Conservation (phyloP, 2,113 vertebrate species). For the Hemiprocne comata region DNA sequence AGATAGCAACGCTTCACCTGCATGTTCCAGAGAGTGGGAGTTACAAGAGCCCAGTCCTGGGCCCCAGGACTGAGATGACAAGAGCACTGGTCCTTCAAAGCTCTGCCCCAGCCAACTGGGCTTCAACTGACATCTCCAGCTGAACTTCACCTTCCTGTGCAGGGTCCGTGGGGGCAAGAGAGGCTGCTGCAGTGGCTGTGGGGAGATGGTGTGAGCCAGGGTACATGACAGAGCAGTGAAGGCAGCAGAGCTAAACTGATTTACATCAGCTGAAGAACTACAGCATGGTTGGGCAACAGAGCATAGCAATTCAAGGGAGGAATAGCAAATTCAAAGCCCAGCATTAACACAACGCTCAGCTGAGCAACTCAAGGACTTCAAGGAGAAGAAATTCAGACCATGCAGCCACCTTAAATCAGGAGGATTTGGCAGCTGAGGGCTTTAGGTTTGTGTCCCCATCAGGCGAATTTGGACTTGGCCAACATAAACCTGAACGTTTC, state of each 20-base stretch:
- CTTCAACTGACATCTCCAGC: not conserved
- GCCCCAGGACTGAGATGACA: not conserved
- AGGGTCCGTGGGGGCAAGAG: not conserved
- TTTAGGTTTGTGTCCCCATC: not conserved
- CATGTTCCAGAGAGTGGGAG: not conserved
- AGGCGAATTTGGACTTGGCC: not conserved
- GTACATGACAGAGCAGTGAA: not conserved
- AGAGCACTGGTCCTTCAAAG: rapidly evolving
- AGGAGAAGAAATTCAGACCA: not conserved
- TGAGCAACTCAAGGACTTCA: not conserved
- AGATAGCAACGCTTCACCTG: not conserved
- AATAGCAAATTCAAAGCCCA: conserved; percentile 14
- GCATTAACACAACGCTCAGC: not conserved
- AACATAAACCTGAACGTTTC: not conserved
- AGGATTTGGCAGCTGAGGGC: not conserved
- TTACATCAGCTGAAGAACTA: conserved; percentile 5
- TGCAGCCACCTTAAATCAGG: not conserved
- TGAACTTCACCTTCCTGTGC: not conserved
- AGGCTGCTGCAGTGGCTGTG: not conserved
- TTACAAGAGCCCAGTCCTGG: rapidly evolving
- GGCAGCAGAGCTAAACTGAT: not conserved
- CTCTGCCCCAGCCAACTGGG: not conserved
- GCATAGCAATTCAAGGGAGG: not conserved
- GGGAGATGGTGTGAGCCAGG: rapidly evolving
- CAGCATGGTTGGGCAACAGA: not conserved